Conservation (phyloP, 2,797 vertebrate species). For the Hydrocynus forskahlii region DNA sequence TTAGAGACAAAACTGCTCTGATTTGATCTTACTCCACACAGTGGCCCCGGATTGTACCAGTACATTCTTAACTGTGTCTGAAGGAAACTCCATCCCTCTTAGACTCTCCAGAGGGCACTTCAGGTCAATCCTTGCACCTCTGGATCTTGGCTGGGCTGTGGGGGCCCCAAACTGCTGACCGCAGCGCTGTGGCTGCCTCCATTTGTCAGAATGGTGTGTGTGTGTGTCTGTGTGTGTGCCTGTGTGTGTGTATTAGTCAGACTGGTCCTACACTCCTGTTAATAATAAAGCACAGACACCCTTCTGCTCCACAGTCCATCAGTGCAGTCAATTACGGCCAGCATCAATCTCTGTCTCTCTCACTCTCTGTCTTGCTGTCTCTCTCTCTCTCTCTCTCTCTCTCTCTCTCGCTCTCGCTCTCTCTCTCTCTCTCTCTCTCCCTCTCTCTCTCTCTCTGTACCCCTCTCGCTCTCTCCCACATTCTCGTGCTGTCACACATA, state of each 20-base stretch:
- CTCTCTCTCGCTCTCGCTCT: neutral
- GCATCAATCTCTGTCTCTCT: conserved; percentile 44
- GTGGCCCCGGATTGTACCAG: neutral
- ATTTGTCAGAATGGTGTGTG: conserved; percentile 50
- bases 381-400: neutral
- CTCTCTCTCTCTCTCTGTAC: neutral
- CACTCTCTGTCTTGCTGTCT: neutral
- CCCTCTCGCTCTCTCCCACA: too few relatives aligned
- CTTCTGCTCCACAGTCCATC: conserved; percentile 45
- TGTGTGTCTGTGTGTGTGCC: conserved; percentile 43
- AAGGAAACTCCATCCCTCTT: neutral
- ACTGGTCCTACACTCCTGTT: conserved; percentile 31
- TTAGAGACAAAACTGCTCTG: neutral
- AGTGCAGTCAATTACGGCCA: conserved; percentile 43
- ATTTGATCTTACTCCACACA: neutral
- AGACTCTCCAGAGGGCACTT: neutral
- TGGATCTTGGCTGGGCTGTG: conserved; percentile 25
- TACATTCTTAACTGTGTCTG: neutral
- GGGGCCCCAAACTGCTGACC: conserved; percentile 48
- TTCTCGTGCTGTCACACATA: too few relatives aligned
- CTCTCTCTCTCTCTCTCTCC: neutral
- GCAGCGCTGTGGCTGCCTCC: conserved; percentile 32
- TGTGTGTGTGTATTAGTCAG: conserved; percentile 27
- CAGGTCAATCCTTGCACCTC: conserved; percentile 15
- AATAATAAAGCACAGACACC: conserved; percentile 58